These are phyloP conservation scores for Lumbricus terrestris DNA, from an alignment of 2,888 invertebrate genomes.

Conservation along the genomic window DNA sequence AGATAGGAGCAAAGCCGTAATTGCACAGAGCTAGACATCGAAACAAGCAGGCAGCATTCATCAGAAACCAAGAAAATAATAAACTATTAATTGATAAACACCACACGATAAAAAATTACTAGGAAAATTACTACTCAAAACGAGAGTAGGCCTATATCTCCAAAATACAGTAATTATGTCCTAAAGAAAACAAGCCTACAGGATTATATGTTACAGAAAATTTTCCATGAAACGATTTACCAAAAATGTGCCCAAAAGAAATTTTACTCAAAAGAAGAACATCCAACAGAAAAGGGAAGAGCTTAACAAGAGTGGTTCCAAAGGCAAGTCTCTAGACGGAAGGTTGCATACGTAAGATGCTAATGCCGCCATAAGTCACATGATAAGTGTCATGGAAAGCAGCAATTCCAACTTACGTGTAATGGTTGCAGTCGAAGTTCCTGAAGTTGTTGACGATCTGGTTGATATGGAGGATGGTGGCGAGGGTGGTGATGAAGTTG, in stretches of 20 bases:
- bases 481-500: conserved; percentile 6
- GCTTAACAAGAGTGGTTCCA: too few species aligned
- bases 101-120: background rate
- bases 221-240: too few species aligned
- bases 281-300: too few species aligned
- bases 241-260: too few species aligned
- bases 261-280: too few species aligned
- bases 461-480: background rate
- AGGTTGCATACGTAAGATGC: too few species aligned
- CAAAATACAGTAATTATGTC: too few species aligned
- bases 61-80: background rate
- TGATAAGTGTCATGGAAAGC: background rate
- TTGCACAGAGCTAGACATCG: background rate
- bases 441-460: conserved; percentile 6
- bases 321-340: background rate
- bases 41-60: background rate
- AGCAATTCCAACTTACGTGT: conserved; percentile 6
- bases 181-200: background rate
- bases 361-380: too few species aligned
- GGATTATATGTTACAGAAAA: background rate
- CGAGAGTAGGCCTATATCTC: too few species aligned
- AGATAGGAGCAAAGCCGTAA: background rate
- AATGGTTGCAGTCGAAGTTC: background rate
- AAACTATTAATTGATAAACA: too few species aligned
- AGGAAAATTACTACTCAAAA: too few species aligned